These are phyloP conservation scores for Psittacara wagleri DNA, from an alignment of 2,113 vertebrate species.

Conservation along the genomic window DNA sequence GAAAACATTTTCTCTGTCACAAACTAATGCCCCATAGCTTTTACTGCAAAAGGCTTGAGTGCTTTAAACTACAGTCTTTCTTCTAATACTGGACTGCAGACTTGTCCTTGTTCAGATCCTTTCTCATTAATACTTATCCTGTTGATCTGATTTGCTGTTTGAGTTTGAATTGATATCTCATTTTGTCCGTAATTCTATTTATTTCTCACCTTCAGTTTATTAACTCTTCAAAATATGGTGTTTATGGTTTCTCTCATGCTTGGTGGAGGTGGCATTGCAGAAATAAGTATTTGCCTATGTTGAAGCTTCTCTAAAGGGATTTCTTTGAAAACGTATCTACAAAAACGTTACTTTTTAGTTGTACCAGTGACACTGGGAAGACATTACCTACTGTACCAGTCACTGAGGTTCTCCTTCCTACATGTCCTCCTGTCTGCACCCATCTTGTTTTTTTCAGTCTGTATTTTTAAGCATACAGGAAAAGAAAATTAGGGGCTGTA, in stretches of 20 bases:
- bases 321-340: not conserved
- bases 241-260: not conserved
- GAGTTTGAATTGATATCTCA: not conserved
- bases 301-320: not conserved
- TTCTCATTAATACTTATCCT: not conserved
- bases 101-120: not conserved
- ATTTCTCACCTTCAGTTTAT: not conserved
- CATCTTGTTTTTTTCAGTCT: not conserved
- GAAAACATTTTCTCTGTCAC: not conserved
- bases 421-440: not conserved
- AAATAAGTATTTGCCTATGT: not conserved
- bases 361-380: not conserved
- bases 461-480: not conserved
- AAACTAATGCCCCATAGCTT: rapidly evolving
- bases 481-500: not conserved
- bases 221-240: not conserved
- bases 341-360: not conserved
- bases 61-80: not conserved
- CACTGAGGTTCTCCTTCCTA: not conserved
- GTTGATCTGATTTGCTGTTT: not conserved
- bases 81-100: not conserved
- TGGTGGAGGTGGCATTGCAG: not conserved
- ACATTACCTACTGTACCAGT: not conserved
- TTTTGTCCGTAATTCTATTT: not conserved
- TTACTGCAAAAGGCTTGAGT: not conserved